phyloP scores from a whole-genome alignment of 1,140 invertebrate genomes.

The Heliothis subflexa region DNA sequence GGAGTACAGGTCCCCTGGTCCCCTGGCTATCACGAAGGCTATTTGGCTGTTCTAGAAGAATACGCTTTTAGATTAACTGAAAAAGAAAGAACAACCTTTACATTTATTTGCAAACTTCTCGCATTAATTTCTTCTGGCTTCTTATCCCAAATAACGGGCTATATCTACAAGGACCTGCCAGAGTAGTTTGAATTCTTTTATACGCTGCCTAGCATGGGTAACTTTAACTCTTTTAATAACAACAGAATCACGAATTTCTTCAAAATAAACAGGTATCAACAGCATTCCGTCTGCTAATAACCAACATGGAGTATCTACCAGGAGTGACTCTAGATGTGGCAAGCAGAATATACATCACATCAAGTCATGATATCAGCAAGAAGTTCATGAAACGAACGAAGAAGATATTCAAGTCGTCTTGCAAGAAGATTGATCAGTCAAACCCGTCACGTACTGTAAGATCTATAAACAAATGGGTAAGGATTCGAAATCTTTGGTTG shows the following conservation, averaged over 20 bases:
- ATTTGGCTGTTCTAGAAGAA: too few relatives aligned
- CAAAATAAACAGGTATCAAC: constrained; percentile 47
- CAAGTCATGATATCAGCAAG: constrained; percentile 32
- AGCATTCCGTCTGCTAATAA: constrained; percentile 56
- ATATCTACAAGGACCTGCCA: too few relatives aligned
- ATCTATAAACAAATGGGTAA: constrained; percentile 69
- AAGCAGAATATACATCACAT: constrained; percentile 61
- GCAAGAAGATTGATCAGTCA: constrained; percentile 55
- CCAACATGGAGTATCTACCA: constrained; percentile 55
- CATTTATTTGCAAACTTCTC: too few relatives aligned
- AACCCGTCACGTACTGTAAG: constrained; percentile 51
- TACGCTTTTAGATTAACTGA: too few relatives aligned
- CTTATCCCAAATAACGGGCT: too few relatives aligned
- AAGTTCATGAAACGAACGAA: constrained; percentile 51
- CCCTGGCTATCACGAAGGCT: too few relatives aligned
- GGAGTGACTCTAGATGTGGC: constrained; percentile 65
- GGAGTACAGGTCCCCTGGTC: too few relatives aligned
- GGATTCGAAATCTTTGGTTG: neutral
- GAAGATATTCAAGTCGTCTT: constrained; percentile 59
- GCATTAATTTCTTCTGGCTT: too few relatives aligned
- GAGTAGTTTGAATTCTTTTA: too few relatives aligned
- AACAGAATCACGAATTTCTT: neutral
- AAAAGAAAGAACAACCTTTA: too few relatives aligned
- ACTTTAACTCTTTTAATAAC: too few relatives aligned
- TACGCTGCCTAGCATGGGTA: too few relatives aligned